phyloP scores from a whole-genome alignment of 2,797 vertebrate species.

The Gymnoscopelus braueri region DNA sequence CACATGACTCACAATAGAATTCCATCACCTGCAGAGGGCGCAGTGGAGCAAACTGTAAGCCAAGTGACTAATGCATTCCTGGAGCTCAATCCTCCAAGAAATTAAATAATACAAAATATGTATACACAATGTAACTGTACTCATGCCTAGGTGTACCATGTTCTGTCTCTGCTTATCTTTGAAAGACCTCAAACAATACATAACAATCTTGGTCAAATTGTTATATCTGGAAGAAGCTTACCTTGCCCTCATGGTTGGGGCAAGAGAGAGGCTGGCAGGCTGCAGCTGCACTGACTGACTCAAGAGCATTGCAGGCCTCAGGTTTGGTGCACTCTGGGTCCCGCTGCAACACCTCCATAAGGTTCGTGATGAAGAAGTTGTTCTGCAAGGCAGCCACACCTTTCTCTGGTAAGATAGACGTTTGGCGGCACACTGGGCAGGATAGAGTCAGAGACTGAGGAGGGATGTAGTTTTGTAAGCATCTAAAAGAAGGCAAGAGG shows the following conservation, averaged over 20 bases:
- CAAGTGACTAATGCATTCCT: neutral
- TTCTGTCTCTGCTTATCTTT: neutral
- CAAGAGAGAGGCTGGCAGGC: conserved; percentile 91
- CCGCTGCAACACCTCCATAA: conserved; percentile 94
- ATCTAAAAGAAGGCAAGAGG: conserved; percentile 76
- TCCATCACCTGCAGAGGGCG: conserved; percentile 90
- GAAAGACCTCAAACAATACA: neutral
- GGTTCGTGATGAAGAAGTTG: conserved; percentile 97
- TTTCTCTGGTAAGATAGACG: conserved; percentile 93
- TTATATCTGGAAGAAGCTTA: conserved; percentile 47
- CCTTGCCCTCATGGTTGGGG: conserved; percentile 97
- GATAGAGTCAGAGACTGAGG: conserved; percentile 95
- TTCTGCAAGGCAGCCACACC: conserved; percentile 94
- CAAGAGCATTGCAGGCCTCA: conserved; percentile 80
- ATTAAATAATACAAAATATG: neutral
- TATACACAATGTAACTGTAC: neutral
- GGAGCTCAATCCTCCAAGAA: neutral
- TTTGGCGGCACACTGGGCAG: conserved; percentile 95
- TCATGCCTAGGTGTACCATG: neutral
- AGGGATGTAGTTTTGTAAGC: conserved; percentile 97
- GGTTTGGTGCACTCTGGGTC: conserved; percentile 85
- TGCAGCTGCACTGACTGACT: conserved; percentile 85
- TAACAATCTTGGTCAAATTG: neutral
- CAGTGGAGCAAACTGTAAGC: conserved; percentile 32
- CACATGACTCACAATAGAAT: conserved; percentile 96